Evolutionary conservation across 1,140 invertebrate genomes (phyloP), one percentile per base, ranked within the genome.

Genomic region (Parapsyche elsis): DNA sequence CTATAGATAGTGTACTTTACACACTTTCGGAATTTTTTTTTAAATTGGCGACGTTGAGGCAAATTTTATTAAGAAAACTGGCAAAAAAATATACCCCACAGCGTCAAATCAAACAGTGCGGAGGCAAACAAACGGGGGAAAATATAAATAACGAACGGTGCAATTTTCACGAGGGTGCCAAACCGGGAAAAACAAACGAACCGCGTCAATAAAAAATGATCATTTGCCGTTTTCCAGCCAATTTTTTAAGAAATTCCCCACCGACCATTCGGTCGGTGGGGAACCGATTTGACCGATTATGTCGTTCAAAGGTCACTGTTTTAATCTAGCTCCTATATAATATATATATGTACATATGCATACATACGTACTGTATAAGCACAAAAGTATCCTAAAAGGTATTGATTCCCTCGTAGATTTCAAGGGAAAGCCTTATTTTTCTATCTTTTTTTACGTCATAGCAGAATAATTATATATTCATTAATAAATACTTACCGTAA

Each of bases 171-270:
- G 57, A 61, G 57, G 57, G 57, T 19, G 16, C 21, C 21, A 9
- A 14, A 53, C 57, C 57, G 57, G 19, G 70, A 21, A 71, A 30
- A 45, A 26, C 26, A 30, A 71, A 71, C 21, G 38, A n/a, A 44
- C 7, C 30, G 38, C 71, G n/a, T 74, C 16, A 74, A 74, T 74
- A 74, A 74, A 74, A 74, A 74, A 74, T 74, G 71, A 23, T n/a
- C 38, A 38, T 74, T 44, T 21, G 30, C 4, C n/a, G 26, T 44
- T 74, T 44, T 23, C 21, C 30, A 38, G 21, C 38, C 38, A 74
- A 74, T 74, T 21, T 74, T 74, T 74, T 38, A 49, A 21, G 24
- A 71, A 14, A 45, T 61, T 16, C 57, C 21, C 57, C 9, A 16
- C 5, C 38, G 38, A 19, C 26, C n/a, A n/a, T n/a, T n/a, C n/a